Conservation (phyloP, 2,113 vertebrate species). For the Todiramphus chloris region DNA sequence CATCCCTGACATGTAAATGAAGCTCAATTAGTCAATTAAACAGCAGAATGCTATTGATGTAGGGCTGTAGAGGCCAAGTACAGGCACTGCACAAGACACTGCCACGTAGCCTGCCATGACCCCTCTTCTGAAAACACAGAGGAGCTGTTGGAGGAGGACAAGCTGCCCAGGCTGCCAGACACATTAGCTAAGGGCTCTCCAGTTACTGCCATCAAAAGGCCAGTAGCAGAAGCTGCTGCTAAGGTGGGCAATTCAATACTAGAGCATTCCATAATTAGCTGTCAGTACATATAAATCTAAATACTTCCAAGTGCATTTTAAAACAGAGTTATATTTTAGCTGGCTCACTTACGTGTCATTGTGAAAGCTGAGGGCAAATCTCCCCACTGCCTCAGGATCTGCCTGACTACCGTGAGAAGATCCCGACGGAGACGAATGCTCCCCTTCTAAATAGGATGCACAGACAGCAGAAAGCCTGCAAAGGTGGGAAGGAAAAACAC, state of each 20-base stretch:
- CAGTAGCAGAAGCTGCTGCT: not conserved
- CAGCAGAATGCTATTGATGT: not conserved
- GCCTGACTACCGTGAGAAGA: constrained; percentile 40
- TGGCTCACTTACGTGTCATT: constrained; percentile 84
- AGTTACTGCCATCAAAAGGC: not conserved
- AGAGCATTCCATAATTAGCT: not conserved
- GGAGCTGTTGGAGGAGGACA: not conserved
- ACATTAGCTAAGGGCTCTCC: not conserved
- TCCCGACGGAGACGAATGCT: constrained; percentile 30
- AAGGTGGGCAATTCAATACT: not conserved
- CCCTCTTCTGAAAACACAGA: not conserved
- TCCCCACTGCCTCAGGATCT: constrained; percentile 66
- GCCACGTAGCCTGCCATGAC: not conserved
- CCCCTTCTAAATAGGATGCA: constrained; percentile 83
- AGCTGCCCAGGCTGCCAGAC: not conserved
- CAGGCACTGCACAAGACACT: not conserved
- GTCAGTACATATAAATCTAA: not conserved
- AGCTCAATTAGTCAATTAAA: not conserved
- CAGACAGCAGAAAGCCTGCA: constrained; percentile 77
- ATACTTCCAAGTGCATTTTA: not conserved
- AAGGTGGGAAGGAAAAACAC: not conserved
- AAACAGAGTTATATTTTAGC: not conserved
- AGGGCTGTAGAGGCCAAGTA: not conserved
- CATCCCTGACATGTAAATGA: not conserved
- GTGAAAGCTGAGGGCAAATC: constrained; percentile 80